Evolutionary conservation across 2,113 vertebrate genomes (phyloP).

Genomic region (Ceyx cyanopectus): DNA sequence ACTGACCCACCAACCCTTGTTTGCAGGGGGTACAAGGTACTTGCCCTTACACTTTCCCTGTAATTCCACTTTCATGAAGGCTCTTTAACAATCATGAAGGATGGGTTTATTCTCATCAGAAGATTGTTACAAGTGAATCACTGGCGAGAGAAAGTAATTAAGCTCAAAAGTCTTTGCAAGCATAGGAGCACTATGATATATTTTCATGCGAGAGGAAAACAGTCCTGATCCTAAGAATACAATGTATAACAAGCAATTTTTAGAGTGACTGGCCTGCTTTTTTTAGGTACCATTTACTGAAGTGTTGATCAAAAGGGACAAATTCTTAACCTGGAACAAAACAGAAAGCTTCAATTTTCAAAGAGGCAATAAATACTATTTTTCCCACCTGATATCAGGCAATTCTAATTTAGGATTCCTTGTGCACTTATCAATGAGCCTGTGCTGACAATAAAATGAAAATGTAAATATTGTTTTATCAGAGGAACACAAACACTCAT

Average conservation of each 20-base stretch:
- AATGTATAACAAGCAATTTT: background rate
- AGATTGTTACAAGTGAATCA: background rate
- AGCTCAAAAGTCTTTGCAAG: background rate
- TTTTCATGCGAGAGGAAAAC: background rate
- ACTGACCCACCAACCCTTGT: background rate
- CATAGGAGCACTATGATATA: background rate
- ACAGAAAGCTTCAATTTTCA: background rate
- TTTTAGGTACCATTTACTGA: background rate
- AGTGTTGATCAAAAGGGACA: background rate
- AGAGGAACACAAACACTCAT: background rate
- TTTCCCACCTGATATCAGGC: background rate
- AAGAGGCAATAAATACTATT: background rate
- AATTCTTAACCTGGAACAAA: background rate
- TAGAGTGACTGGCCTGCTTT: background rate
- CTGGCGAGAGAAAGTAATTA: background rate
- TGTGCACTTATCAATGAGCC: background rate
- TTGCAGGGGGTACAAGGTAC: rapidly evolving
- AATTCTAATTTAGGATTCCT: background rate
- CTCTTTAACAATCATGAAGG: background rate
- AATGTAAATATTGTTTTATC: background rate
- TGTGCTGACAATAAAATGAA: background rate
- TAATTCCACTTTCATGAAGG: background rate
- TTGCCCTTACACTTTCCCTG: background rate
- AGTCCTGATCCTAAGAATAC: background rate
- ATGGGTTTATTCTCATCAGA: background rate